Evolutionary conservation across 2,797 vertebrate genomes (phyloP).

Genomic region (Anguilla marmorata): DNA sequence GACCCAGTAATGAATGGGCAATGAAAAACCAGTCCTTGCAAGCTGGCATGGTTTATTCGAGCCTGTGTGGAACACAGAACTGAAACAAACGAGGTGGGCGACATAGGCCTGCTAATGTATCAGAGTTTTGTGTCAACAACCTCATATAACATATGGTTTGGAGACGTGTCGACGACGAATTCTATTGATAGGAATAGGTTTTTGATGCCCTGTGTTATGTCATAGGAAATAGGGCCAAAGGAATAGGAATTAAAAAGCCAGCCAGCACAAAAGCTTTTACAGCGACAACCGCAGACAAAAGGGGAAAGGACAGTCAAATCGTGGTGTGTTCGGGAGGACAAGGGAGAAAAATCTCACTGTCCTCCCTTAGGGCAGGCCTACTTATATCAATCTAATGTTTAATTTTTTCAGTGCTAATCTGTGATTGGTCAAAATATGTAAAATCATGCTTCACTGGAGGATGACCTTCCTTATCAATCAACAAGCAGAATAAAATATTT

Average conservation of each 20-base stretch:
- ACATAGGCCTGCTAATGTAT: not conserved
- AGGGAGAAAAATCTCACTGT: too few relatives aligned
- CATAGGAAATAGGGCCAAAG: not conserved
- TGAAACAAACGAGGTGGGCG: not conserved
- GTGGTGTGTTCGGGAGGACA: too few relatives aligned
- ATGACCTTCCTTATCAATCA: too few relatives aligned
- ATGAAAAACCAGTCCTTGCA: slow-evolving; percentile 9
- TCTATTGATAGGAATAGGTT: not conserved
- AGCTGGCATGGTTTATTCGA: not conserved
- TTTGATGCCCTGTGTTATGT: not conserved
- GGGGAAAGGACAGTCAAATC: too few relatives aligned
- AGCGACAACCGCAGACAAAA: too few relatives aligned
- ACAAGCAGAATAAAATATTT: too few relatives aligned
- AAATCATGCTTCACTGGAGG: too few relatives aligned
- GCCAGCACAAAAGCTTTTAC: not conserved
- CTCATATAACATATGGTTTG: not conserved
- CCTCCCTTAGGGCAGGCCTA: too few relatives aligned
- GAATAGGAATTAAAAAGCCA: not conserved
- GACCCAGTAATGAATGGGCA: slow-evolving; percentile 19
- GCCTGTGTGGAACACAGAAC: not conserved
- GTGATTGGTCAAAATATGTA: too few relatives aligned
- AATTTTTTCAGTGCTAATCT: too few relatives aligned
- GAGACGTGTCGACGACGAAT: not conserved
- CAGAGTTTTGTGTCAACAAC: not conserved
- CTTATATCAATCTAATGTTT: too few relatives aligned